Percentiles rank a stretch among this genome's conserved stretches.
Conservation (phyloP, 1,140 invertebrate species). For the Dendroctonus ponderosae region DNA sequence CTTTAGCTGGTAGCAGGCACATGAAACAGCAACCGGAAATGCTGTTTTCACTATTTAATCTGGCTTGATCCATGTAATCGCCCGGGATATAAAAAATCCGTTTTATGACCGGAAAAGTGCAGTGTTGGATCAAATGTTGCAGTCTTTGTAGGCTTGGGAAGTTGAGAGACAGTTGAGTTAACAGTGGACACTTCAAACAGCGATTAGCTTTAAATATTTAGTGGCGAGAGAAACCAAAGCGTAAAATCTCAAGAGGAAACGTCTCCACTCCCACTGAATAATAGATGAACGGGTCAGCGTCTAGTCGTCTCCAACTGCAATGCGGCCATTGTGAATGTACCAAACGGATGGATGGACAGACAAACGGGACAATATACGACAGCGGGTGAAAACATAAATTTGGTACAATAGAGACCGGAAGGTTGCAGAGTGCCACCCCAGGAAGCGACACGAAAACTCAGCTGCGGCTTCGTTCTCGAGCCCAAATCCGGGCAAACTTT, state of each 20-base stretch:
- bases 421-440: slow-evolving; percentile 21
- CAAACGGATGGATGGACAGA: slow-evolving; percentile 25
- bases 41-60: too few relatives aligned
- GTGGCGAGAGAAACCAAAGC: too few relatives aligned
- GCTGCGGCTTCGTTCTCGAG: slow-evolving; percentile 16
- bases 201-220: too few relatives aligned
- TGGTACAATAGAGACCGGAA: slow-evolving; percentile 32
- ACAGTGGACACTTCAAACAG: too few relatives aligned
- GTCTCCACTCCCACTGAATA: slow-evolving; percentile 9
- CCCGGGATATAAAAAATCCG: too few relatives aligned
- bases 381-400: slow-evolving; percentile 30
- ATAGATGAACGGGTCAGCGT: slow-evolving; percentile 29
- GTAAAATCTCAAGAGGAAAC: slow-evolving; percentile 4
- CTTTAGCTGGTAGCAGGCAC: too few relatives aligned
- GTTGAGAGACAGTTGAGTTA: too few relatives aligned
- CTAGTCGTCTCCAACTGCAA: slow-evolving; percentile 25
- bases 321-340: slow-evolving; percentile 30
- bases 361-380: slow-evolving; percentile 28
- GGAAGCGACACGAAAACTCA: slow-evolving; percentile 28
- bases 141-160: too few relatives aligned
- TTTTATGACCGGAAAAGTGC: too few relatives aligned
- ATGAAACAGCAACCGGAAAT: too few relatives aligned
- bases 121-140: too few relatives aligned
- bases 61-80: too few relatives aligned
- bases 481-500: slow-evolving; percentile 13